phyloP scores from a whole-genome alignment of 2,888 invertebrate genomes.

The Ichneumoninae sp. region DNA sequence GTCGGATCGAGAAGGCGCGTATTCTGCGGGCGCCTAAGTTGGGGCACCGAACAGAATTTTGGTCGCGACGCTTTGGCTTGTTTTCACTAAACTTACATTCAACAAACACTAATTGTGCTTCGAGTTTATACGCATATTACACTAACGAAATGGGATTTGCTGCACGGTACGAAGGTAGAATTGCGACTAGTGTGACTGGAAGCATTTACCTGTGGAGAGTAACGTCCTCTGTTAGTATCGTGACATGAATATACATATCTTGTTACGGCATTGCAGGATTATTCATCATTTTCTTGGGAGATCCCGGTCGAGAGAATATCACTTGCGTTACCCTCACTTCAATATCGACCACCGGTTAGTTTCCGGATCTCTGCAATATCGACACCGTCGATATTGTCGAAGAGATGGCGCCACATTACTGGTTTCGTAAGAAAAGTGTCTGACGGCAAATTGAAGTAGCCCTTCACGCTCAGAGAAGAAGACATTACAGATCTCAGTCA shows the following conservation, averaged over 20 bases:
- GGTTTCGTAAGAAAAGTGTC: not conserved
- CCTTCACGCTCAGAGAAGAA: too few species aligned
- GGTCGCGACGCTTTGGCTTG: not conserved
- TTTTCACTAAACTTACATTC: not conserved
- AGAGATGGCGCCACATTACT: slow-evolving; percentile 22
- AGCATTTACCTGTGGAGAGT: not conserved
- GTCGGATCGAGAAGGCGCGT: not conserved
- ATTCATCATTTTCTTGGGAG: not conserved
- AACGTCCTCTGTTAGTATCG: not conserved
- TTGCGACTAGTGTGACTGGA: not conserved
- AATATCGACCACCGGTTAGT: not conserved
- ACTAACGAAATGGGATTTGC: not conserved
- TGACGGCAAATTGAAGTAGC: too few species aligned
- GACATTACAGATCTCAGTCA: too few species aligned
- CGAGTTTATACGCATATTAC: not conserved
- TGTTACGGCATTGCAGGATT: not conserved
- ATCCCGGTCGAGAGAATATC: not conserved
- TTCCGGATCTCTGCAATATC: not conserved
- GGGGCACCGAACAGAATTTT: not conserved
- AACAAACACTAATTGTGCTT: not conserved
- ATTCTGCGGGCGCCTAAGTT: not conserved
- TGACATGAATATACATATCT: not conserved
- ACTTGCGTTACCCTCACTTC: not conserved
- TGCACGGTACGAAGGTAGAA: not conserved
- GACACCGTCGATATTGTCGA: not conserved